These are phyloP conservation scores for Agapostemon virescens DNA, from an alignment of 2,888 invertebrate species.

Conservation along the genomic window DNA sequence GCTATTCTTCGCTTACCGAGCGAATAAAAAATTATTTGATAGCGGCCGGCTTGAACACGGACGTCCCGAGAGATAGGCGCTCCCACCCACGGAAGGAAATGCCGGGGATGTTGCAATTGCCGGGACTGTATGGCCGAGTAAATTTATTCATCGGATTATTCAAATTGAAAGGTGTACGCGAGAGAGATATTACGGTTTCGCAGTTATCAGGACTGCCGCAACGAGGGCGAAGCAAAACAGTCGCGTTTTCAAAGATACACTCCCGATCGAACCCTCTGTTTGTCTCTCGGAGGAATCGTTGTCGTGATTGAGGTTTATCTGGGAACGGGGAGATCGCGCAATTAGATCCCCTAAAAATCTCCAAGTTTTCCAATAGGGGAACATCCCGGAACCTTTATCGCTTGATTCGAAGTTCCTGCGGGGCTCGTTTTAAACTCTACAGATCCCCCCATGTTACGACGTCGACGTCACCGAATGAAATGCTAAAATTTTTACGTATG, in stretches of 20 bases:
- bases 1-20: slow-evolving; percentile 24
- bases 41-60: not conserved
- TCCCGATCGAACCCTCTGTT: slow-evolving; percentile 7
- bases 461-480: not conserved
- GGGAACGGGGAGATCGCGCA: slow-evolving; percentile 11
- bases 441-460: not conserved
- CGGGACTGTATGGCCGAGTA: slow-evolving; percentile 28
- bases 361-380: not conserved
- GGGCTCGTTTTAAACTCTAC: not conserved
- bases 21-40: slow-evolving; percentile 59
- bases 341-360: slow-evolving; percentile 13
- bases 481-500: not conserved
- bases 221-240: slow-evolving; percentile 22
- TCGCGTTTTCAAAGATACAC: slow-evolving; percentile 8
- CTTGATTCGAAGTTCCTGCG: not conserved
- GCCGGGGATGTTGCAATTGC: slow-evolving; percentile 27
- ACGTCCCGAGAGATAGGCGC: slow-evolving; percentile 1
- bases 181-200: slow-evolving; percentile 50
- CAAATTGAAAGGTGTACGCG: slow-evolving; percentile 54
- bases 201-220: slow-evolving; percentile 37
- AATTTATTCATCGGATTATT: slow-evolving; percentile 58
- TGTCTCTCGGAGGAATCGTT: slow-evolving; percentile 15
- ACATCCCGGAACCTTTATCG: not conserved
- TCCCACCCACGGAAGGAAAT: slow-evolving; percentile 14
- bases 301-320: slow-evolving; percentile 26